Percentiles rank a stretch among this genome's conserved stretches.
These are phyloP conservation scores for Mobula hypostoma DNA, from an alignment of 2,113 vertebrate species.

Conservation along the genomic window DNA sequence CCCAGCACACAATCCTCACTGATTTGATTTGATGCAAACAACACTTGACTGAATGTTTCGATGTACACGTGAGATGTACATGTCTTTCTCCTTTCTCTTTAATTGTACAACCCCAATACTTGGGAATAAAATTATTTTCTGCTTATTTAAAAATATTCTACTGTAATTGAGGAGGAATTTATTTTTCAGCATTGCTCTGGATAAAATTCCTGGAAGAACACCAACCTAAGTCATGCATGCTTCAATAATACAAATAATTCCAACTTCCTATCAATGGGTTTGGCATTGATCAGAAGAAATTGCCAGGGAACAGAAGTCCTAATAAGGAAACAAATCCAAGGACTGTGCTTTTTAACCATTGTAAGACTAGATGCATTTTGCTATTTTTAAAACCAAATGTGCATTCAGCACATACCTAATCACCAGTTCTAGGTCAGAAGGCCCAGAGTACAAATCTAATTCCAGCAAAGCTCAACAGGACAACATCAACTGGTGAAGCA, in stretches of 20 bases:
- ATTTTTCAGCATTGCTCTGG: too few species aligned
- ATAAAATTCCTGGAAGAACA: not conserved
- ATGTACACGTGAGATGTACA: too few species aligned
- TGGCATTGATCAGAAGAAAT: not conserved
- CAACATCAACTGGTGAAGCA: too few species aligned
- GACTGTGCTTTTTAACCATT: not conserved
- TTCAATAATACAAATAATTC: constrained; percentile 22
- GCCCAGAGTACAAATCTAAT: too few species aligned
- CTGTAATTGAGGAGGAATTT: not conserved
- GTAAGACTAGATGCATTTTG: not conserved
- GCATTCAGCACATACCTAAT: constrained; percentile 4
- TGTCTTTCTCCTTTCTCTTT: too few species aligned
- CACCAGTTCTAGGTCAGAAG: not conserved
- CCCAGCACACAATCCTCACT: too few species aligned
- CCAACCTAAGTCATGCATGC: not conserved
- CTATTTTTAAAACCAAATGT: not conserved
- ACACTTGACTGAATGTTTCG: too few species aligned
- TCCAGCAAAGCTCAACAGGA: too few species aligned
- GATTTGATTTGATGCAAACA: too few species aligned
- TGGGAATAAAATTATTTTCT: not conserved
- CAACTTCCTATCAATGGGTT: constrained; percentile 14
- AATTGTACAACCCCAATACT: not conserved
- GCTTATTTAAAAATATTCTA: not conserved
- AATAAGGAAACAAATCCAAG: constrained; percentile 20
- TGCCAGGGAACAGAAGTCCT: not conserved